Base-by-base conservation (phyloP, 2,888 invertebrate genomes). In the Drosophila pseudotalamancana region DNA sequence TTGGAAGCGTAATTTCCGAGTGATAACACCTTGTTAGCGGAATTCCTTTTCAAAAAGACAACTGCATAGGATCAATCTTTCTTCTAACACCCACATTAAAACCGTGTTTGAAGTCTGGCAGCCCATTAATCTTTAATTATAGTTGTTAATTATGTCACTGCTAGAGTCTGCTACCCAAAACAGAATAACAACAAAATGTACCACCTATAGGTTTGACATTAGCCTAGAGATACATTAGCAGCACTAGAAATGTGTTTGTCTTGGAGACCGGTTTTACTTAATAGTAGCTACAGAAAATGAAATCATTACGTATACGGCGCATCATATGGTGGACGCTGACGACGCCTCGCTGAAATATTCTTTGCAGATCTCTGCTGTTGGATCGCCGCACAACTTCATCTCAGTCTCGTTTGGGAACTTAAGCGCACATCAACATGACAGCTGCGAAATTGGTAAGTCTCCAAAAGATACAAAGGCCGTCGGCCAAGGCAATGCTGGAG, bases 361-460 rank as follows among this genome's bases (percentile, higher is more conserved):
- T 78, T 64, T 78, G 82, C 87, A 81, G 85, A 81, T 82, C 60
- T 76, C 49, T 50, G 57, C 43, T 77, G 84, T 62, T 87, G 61
- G 45, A 87, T 74, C 72, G 56, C 56, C 35, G 46, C 59, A 50
- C 65, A 27, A 69, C 63, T 55, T 48, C 65, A 64, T 50, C 67
- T 89, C 79, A 89, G 89, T 89, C 76, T 84, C 76, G 72, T 51
- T 88, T 78, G 71, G 75, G 79, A 84, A 87, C 80, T 90, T 78
- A 72, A 82, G 43, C 75, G 49, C 67, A 84, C 77, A 78, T 77
- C 80, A 86, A 63, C 77, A 89, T 90, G 89, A 65, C 79, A 51
- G 85, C 89, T 53, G 74, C 78, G 27, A 88, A 90, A 75, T 76
- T 89, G 81, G 90, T 89, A 60, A 88, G 89, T 77, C 56, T 19